Conservation (phyloP, 2,113 vertebrate species). For the cattle (Bos taurus) region ARS-UCD2.0 NC_037336.1:97279501-97280000, state of each 20-base stretch:
- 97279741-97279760: background rate
- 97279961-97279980: background rate
- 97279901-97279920: background rate
- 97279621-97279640: slow-evolving; percentile 19
- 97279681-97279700: slow-evolving; percentile 30
- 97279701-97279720: slow-evolving; percentile 45
- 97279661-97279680: background rate
- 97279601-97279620: background rate
- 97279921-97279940: background rate
- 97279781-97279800: background rate
- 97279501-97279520: background rate
- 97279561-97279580: slow-evolving; percentile 2
- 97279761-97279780: slow-evolving; percentile 14
- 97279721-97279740: background rate
- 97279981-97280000: background rate
- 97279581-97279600: background rate
- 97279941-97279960: background rate
- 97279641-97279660: background rate
- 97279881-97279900: background rate
- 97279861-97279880: background rate
- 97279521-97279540: slow-evolving; percentile 1
- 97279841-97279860: slow-evolving; percentile 25
- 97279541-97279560: background rate
- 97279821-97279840: slow-evolving; percentile 35
- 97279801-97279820: slow-evolving; percentile 40